Percentiles rank a stretch among this genome's conserved stretches.
Evolutionary conservation across 1,140 invertebrate genomes (phyloP).

Genomic region (Batillaria attramentaria): DNA sequence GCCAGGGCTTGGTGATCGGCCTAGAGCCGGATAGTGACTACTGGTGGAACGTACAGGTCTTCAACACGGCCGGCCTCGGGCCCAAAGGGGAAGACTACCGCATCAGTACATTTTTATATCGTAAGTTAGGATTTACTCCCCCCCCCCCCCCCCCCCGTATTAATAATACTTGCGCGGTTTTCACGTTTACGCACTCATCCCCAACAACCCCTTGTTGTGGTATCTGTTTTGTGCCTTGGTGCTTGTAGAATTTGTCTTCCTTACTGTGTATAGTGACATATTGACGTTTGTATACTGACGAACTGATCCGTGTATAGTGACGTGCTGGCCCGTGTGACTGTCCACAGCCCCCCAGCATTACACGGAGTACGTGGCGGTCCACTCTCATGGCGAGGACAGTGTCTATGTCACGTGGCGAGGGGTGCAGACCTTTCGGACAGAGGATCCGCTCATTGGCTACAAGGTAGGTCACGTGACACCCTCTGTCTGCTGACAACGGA

Average conservation of each 20-base stretch:
- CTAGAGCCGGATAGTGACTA: conserved; percentile 94
- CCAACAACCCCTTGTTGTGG: background rate
- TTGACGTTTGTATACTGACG: background rate
- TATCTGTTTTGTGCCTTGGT: background rate
- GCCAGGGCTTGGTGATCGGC: conserved; percentile 87
- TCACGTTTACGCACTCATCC: too few species aligned
- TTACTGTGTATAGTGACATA: background rate
- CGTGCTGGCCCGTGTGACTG: background rate
- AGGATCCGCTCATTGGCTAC: conserved; percentile 51
- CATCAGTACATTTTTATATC: conserved; percentile 32
- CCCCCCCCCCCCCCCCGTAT: background rate
- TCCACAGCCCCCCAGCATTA: conserved; percentile 48
- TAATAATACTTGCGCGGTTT: too few species aligned
- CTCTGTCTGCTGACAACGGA: background rate
- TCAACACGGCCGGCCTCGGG: conserved; percentile 95
- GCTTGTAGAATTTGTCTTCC: background rate
- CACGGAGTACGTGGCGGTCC: conserved; percentile 49
- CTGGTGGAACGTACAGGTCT: conserved; percentile 94
- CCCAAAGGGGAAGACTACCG: conserved; percentile 82
- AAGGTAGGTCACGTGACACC: conserved; percentile 43
- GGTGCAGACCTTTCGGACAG: conserved; percentile 41
- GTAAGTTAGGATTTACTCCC: conserved; percentile 27
- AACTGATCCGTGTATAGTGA: background rate
- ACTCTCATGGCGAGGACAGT: conserved; percentile 38
- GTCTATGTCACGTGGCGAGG: conserved; percentile 52